Percentiles rank a stretch among this genome's conserved stretches.
These are phyloP conservation scores for Pica pica DNA, from an alignment of 2,113 vertebrate genomes.

Conservation along the genomic window DNA sequence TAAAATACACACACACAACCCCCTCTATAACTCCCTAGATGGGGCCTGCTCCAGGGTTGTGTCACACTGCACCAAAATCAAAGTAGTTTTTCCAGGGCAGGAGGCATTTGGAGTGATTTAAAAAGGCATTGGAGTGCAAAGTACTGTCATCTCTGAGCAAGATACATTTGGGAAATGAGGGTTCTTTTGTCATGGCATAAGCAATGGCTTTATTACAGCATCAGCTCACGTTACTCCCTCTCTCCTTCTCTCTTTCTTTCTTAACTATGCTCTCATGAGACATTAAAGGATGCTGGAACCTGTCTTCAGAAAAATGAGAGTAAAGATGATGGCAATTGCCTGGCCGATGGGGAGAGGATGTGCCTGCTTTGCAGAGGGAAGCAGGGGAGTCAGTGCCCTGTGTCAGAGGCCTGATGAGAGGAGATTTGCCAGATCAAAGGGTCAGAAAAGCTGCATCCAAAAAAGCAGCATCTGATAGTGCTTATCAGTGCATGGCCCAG, in stretches of 20 bases:
- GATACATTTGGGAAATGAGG: neutral
- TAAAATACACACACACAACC: neutral
- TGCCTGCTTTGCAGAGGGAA: neutral
- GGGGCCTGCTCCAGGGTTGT: neutral
- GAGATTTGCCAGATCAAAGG: neutral
- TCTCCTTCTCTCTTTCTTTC: neutral
- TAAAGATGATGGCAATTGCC: neutral
- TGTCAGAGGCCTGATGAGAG: neutral
- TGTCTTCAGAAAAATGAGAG: neutral
- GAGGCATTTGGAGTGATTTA: neutral
- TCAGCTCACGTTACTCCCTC: neutral
- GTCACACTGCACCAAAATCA: neutral
- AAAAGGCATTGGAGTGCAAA: neutral
- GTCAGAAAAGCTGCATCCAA: neutral
- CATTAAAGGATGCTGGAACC: neutral
- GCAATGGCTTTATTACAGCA: neutral
- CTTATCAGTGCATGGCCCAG: neutral
- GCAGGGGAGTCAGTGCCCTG: neutral
- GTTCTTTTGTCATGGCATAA: neutral
- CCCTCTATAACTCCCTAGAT: neutral
- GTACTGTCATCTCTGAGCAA: neutral
- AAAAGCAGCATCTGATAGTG: neutral
- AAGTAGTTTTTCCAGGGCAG: neutral
- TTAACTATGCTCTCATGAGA: neutral
- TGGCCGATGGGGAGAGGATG: neutral